A percentile compares a stretch with the other conserved stretches of the same genome.
phyloP scores from a whole-genome alignment of 2,888 invertebrate genomes.

The Antheraea assamensis region DNA sequence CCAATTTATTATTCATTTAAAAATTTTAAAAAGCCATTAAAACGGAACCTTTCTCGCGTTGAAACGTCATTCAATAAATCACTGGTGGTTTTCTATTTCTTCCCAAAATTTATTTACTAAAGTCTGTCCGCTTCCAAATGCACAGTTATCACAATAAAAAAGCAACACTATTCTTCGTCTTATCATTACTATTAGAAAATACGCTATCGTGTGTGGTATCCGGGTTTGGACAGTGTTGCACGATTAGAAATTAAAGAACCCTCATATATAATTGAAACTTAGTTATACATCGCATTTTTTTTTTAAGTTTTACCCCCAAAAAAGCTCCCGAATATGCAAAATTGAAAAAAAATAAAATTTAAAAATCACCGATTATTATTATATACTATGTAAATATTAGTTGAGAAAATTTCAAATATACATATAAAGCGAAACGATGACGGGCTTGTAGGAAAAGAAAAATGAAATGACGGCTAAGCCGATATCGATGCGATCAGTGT shows the following conservation, averaged over 20 bases:
- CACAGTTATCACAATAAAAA: constrained; percentile 4
- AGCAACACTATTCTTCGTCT: background rate
- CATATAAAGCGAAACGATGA: background rate
- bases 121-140: background rate
- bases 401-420: background rate
- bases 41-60: background rate
- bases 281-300: background rate
- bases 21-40: background rate
- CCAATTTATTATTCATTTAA: background rate
- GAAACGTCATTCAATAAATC: background rate
- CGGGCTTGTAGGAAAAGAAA: background rate
- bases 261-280: background rate
- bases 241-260: background rate
- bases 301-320: background rate
- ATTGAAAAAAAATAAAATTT: background rate
- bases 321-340: background rate
- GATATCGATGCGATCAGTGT: constrained; percentile 8
- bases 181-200: background rate
- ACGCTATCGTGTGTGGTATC: background rate
- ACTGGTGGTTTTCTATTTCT: background rate
- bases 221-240: constrained; percentile 7
- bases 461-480: background rate
- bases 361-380: background rate
- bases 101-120: background rate
- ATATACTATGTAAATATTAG: background rate